phyloP scores from a whole-genome alignment of 2,113 vertebrate genomes.

The Castor canadensis region DNA sequence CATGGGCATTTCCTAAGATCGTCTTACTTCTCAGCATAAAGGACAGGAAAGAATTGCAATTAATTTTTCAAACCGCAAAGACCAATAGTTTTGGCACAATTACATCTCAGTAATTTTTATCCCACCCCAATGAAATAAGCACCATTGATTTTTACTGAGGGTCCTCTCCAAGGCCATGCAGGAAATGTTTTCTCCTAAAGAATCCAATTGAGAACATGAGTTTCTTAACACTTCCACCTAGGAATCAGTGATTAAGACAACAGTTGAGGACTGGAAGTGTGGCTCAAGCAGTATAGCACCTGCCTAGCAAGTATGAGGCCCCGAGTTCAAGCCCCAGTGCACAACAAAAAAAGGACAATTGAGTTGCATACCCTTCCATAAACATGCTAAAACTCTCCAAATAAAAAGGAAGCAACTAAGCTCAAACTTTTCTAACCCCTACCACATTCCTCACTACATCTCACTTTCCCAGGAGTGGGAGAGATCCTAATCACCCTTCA shows the following conservation, averaged over 20 bases:
- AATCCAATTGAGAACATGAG: background rate
- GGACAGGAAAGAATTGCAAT: conserved; percentile 76
- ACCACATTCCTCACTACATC: background rate
- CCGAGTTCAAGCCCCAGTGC: too few relatives aligned
- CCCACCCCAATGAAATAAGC: background rate
- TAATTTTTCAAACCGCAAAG: conserved; percentile 68
- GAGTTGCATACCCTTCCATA: background rate
- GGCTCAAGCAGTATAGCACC: too few relatives aligned
- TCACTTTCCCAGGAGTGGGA: background rate
- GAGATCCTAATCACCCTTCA: background rate
- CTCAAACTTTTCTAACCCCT: background rate
- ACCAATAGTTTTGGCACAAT: background rate
- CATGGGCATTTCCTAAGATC: conserved; percentile 89
- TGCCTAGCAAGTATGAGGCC: too few relatives aligned
- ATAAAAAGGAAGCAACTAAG: background rate
- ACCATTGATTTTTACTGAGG: background rate
- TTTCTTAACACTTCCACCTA: background rate
- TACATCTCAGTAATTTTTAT: conserved; percentile 43
- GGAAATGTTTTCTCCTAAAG: background rate
- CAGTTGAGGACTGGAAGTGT: too few relatives aligned
- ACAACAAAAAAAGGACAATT: too few relatives aligned
- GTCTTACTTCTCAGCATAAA: conserved; percentile 90
- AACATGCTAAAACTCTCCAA: background rate
- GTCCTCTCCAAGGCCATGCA: background rate
- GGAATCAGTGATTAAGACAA: background rate